Conservation (phyloP, 2,888 invertebrate genomes). For the Thumatha senex region DNA sequence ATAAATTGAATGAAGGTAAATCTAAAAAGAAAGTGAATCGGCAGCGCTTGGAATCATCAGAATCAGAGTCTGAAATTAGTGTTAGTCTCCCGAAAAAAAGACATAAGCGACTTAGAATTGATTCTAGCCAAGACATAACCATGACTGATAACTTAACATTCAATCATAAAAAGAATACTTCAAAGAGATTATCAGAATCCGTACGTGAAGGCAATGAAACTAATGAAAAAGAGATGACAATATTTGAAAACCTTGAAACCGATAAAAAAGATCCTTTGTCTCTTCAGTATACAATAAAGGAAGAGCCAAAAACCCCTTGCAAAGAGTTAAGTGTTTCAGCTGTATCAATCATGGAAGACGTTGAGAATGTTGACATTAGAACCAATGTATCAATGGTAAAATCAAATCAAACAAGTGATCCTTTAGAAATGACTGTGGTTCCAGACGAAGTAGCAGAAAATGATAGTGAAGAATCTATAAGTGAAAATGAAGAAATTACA, state of each 20-base stretch:
- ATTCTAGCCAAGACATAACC: conserved; percentile 56
- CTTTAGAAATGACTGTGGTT: conserved; percentile 47
- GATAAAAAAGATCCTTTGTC: conserved; percentile 57
- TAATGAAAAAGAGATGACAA: conserved; percentile 67
- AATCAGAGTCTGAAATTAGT: conserved; percentile 55
- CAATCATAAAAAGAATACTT: conserved; percentile 41
- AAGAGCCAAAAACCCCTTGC: conserved; percentile 62
- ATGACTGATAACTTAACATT: conserved; percentile 24
- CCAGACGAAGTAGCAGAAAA: conserved; percentile 28
- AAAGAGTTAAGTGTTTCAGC: conserved; percentile 53
- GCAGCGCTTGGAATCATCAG: conserved; percentile 50
- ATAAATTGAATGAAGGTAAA: conserved; percentile 48
- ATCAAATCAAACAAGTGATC: conserved; percentile 54
- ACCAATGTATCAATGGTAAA: conserved; percentile 49
- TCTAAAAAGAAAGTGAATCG: conserved; percentile 45
- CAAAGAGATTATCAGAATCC: conserved; percentile 48
- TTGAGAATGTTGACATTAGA: conserved; percentile 54
- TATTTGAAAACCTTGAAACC: conserved; percentile 40
- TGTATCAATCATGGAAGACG: conserved; percentile 43
- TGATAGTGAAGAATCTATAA: conserved; percentile 43
- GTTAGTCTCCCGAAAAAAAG: conserved; percentile 41
- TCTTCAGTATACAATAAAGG: conserved; percentile 45
- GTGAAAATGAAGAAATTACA: conserved; percentile 66
- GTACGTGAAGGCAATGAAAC: conserved; percentile 39
- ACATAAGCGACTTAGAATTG: conserved; percentile 57